Evolutionary conservation across 2,888 invertebrate species (phyloP), one percentile per base, ranked within the genome.

Genomic region (Aquatica leii): DNA sequence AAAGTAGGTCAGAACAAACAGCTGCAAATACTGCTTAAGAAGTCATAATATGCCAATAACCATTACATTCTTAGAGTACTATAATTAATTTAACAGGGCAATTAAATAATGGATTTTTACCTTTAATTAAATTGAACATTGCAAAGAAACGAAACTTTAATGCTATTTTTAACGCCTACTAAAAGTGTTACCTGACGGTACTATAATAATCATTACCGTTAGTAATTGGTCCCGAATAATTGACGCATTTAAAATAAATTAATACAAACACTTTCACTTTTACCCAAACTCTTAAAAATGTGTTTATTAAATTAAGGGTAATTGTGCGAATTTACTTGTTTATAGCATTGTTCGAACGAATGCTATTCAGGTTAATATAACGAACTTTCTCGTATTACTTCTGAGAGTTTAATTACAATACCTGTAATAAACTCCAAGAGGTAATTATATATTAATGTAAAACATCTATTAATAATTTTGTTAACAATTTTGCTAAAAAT

Each of bases 1-100:
- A 69, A 69, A 69, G 69, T 69, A 65, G 69, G 69, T 69, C 67
- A 69, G 51, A 60, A 61, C 57, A 24, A 62, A 66, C 68, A 66
- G 63, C 66, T 60, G 64, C 35, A 34, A 46, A 55, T 14, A 50
- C 58, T 53, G 41, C 59, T 52, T 35, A 59, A 59, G 59, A 59
- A 59, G 59, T 59, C 53, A 48, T 41, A 59, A n/a, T n/a, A n/a
- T 57, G 20, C 20, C 57, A 40, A 24, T 24, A 24, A 46, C 18
- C 20, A 46, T 18, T 14, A 46, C 18, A 17, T 46, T 46, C 46
- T 46, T 46, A 46, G 17, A 14, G 3, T 20, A 15, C 18, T 20
- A n/a, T 17, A 18, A 46, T 46, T 46, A 46, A 46, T 24, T 24
- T 24, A 24, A 24, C 24, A 6, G 24, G 2, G 6, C 24, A 24